Percentiles rank a stretch among this genome's conserved stretches.
Conservation (phyloP, 2,888 invertebrate genomes). For the Drosophila rubida region DNA sequence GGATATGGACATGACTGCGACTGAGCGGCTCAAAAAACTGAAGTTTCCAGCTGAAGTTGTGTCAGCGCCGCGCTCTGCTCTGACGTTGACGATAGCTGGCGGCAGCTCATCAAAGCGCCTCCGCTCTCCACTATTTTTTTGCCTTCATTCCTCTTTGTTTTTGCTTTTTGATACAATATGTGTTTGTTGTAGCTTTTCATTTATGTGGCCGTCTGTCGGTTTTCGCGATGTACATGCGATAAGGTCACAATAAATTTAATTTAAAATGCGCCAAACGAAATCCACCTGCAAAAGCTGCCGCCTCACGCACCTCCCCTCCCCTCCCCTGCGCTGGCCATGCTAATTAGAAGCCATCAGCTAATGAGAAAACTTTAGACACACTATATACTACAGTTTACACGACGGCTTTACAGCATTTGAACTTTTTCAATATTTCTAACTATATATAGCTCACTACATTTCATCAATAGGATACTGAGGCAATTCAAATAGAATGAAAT, state of each 20-base stretch:
- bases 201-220: conserved; percentile 11
- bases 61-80: conserved; percentile 37
- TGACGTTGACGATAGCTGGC: conserved; percentile 51
- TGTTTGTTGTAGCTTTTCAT: conserved; percentile 21
- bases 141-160: conserved; percentile 4
- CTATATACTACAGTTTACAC: too few species aligned
- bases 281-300: neutral
- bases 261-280: conserved; percentile 16
- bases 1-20: conserved; percentile 42
- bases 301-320: too few species aligned
- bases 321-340: neutral
- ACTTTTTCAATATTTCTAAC: neutral
- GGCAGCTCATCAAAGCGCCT: conserved; percentile 65
- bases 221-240: conserved; percentile 41
- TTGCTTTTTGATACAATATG: too few species aligned
- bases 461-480: too few species aligned
- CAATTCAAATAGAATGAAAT: too few species aligned
- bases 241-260: conserved; percentile 18
- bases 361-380: conserved; percentile 10
- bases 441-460: too few species aligned
- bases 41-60: conserved; percentile 20
- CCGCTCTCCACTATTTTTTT: conserved; percentile 28
- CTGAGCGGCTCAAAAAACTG: neutral
- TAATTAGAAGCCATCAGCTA: conserved; percentile 23
- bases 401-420: too few species aligned